Conservation (phyloP, 2,113 vertebrate species). For the Aldabrachelys gigantea region DNA sequence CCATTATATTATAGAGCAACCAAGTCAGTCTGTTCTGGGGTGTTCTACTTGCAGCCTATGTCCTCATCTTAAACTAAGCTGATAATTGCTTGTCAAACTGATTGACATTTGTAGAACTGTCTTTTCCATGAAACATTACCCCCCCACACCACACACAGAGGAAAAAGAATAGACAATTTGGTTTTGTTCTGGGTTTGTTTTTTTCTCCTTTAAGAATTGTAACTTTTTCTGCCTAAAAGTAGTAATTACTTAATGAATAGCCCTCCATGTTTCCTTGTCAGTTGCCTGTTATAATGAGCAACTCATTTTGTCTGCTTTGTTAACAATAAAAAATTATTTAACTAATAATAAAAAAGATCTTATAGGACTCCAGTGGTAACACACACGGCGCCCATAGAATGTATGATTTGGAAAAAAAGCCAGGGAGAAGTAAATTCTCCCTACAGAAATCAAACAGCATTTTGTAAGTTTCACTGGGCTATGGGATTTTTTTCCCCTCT, state of each 20-base stretch:
- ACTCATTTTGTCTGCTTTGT: conserved; percentile 80
- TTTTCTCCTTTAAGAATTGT: conserved; percentile 63
- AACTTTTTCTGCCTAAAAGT: conserved; percentile 79
- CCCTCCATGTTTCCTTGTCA: conserved; percentile 82
- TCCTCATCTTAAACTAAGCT: conserved; percentile 74
- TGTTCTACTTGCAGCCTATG: conserved; percentile 35
- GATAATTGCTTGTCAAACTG: conserved; percentile 87
- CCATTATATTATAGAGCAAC: not conserved
- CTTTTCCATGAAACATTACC: conserved; percentile 77
- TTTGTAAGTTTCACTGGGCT: conserved; percentile 38
- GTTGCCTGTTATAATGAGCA: conserved; percentile 77
- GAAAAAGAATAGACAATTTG: conserved; percentile 74
- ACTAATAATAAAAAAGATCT: conserved; percentile 74
- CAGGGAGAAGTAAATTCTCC: conserved; percentile 56
- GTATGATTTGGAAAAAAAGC: conserved; percentile 44
- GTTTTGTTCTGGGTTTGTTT: conserved; percentile 78
- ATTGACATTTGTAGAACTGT: conserved; percentile 84
- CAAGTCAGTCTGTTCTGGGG: conserved; percentile 12
- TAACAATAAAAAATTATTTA: conserved; percentile 76
- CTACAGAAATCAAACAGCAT: conserved; percentile 25
- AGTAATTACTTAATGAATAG: conserved; percentile 85
- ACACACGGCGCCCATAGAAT: conserved; percentile 34
- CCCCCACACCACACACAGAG: conserved; percentile 12
- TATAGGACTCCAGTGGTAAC: conserved; percentile 42
- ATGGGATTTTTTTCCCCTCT: conserved; percentile 13